Base-by-base conservation (phyloP, 2,113 vertebrate genomes). In the Apus apus region DNA sequence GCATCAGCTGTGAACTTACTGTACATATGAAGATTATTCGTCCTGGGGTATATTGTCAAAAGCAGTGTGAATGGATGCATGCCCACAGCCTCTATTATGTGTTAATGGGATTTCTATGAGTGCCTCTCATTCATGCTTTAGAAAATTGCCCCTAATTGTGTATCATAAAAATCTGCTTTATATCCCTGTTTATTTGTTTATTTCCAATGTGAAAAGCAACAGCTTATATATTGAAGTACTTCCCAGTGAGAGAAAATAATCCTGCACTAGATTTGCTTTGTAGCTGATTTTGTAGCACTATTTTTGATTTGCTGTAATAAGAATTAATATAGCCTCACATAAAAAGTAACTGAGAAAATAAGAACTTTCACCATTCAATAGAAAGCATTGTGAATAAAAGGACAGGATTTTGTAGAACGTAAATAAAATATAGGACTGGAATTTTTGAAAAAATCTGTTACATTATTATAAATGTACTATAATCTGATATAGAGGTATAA, bases 1-100 rank as follows among this genome's bases (percentile, higher is more conserved):
- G 36, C 46, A 74, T 91, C 91, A 94, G 29, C 79, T 83, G 73
- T 86, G 67, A 96, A 93, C 56, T 91, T 93, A 78, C 57, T 74
- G 82, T 87, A 77, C 32, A 38, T 67, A 61, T 21, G 23, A 71
- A 93, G 94, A 79, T 82, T 79, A 71, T 77, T 92, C 86, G 82
- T 87, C 48, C 34, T 90, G 43, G 67, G 30, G 17, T 96, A 27
- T 71, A 70, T 90, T 95, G 93, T 86, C 73, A 87, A 88, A 94
- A 94, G 13, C 64, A 90, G 57, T 71, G 30, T 74, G 83, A 89
- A 84, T 67, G 72, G 27, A 74, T 90, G 54, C 36, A 54, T 65
- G 72, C 7, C 51, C 19, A 36, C 56, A 93, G 20, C 43, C 83
- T 80, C 8, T 4, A 80, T 93, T 93, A 93, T 82, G 95, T 18